Percentiles rank a stretch among this genome's conserved stretches.
Conservation (phyloP, 2,113 vertebrate species). For the Sphaerodactylus townsendi region DNA sequence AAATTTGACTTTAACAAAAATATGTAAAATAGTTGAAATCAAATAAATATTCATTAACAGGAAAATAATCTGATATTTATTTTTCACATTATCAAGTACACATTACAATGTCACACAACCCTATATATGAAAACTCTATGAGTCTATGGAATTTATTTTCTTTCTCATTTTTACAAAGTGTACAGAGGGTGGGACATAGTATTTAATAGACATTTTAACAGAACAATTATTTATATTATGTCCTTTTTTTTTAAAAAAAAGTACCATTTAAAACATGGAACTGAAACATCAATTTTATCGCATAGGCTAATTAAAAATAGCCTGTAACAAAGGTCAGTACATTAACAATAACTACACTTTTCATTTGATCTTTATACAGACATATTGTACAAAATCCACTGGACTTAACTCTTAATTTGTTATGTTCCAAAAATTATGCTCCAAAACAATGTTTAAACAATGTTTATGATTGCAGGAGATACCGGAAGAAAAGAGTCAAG, state of each 20-base stretch:
- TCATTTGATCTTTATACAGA: constrained; percentile 83
- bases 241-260: constrained; percentile 76
- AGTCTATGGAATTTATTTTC: constrained; percentile 81
- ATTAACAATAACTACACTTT: constrained; percentile 81
- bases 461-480: constrained; percentile 74
- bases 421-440: constrained; percentile 73
- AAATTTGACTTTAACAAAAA: constrained; percentile 50
- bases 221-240: constrained; percentile 99
- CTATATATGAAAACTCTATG: no score
- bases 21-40: constrained; percentile 61
- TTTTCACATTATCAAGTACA: constrained; percentile 95
- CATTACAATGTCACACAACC: constrained; percentile 91
- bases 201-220: constrained; percentile 97
- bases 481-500: constrained; percentile 67
- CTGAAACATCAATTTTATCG: constrained; percentile 80
- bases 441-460: constrained; percentile 65
- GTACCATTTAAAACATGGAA: constrained; percentile 92
- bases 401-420: constrained; percentile 79
- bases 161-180: constrained; percentile 88
- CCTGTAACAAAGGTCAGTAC: constrained; percentile 82
- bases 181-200: constrained; percentile 91
- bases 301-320: constrained; percentile 83
- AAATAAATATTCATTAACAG: constrained; percentile 77
- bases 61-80: constrained; percentile 95
- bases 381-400: constrained; percentile 82